phyloP scores from a whole-genome alignment of 2,797 vertebrate genomes.

The Lithobates sylvaticus region DNA sequence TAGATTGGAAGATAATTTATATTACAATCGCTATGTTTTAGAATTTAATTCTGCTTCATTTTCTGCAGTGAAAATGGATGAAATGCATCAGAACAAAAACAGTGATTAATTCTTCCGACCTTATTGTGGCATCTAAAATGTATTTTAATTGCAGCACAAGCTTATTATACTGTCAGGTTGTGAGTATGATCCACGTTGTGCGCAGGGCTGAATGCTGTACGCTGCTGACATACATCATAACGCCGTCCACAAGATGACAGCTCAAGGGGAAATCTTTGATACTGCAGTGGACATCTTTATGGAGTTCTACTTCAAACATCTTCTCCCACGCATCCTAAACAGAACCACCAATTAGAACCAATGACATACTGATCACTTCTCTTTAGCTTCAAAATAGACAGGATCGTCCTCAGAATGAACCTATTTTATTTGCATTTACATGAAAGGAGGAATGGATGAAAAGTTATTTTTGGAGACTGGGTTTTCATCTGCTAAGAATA shows the following conservation, averaged over 20 bases:
- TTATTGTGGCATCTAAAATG: slow-evolving; percentile 36
- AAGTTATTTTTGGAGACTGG: background rate
- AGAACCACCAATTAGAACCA: background rate
- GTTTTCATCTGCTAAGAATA: background rate
- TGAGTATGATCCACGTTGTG: slow-evolving; percentile 35
- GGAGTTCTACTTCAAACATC: slow-evolving; percentile 11
- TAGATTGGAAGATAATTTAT: slow-evolving; percentile 55
- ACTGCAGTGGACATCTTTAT: slow-evolving; percentile 32
- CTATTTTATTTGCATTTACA: background rate
- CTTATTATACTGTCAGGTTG: slow-evolving; percentile 44
- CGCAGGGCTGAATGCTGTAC: slow-evolving; percentile 18
- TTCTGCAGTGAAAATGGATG: background rate
- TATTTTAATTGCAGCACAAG: slow-evolving; percentile 45
- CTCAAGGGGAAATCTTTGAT: slow-evolving; percentile 36
- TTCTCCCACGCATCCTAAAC: background rate
- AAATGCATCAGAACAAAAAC: slow-evolving; percentile 22
- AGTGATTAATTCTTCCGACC: slow-evolving; percentile 5
- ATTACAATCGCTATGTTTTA: slow-evolving; percentile 28
- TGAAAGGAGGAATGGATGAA: background rate
- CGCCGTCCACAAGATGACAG: slow-evolving; percentile 23
- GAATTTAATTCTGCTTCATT: slow-evolving; percentile 32
- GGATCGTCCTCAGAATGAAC: background rate
- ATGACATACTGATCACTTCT: background rate
- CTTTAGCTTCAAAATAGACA: background rate
- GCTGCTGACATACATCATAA: slow-evolving; percentile 10